These are phyloP conservation scores for Araneus ventricosus DNA, from an alignment of 1,140 invertebrate species.

Conservation along the genomic window DNA sequence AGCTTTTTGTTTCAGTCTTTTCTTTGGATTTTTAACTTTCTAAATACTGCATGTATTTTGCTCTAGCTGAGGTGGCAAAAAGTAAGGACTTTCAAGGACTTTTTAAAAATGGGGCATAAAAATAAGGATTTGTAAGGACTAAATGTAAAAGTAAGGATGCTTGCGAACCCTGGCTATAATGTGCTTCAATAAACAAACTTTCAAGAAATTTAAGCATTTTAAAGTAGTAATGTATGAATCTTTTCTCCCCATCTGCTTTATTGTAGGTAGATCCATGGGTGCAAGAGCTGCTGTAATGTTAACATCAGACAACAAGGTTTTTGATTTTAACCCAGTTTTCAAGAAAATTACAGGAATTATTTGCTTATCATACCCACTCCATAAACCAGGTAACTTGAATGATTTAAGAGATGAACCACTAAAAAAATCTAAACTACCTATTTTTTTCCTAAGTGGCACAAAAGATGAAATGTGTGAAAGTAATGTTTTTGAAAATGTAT, in stretches of 20 bases:
- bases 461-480: slow-evolving; percentile 70
- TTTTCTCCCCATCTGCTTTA: background rate
- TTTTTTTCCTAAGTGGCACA: slow-evolving; percentile 66
- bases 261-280: slow-evolving; percentile 69
- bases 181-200: no score
- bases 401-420: slow-evolving; percentile 62
- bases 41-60: no score
- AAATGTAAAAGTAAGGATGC: no score
- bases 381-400: background rate
- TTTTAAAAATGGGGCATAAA: no score
- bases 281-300: slow-evolving; percentile 65
- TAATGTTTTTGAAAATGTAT: slow-evolving; percentile 35
- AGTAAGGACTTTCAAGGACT: no score
- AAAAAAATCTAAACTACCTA: slow-evolving; percentile 4
- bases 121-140: no score
- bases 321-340: background rate
- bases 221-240: no score
- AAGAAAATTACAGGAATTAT: slow-evolving; percentile 55
- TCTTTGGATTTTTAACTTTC: no score
- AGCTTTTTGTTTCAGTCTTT: no score
- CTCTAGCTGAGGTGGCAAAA: no score
- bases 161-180: background rate
- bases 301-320: background rate
- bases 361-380: slow-evolving; percentile 63
- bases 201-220: no score